Percentiles rank a stretch among this genome's conserved stretches.
Conservation (phyloP, 2,797 vertebrate species). For the Ataeniobius toweri region DNA sequence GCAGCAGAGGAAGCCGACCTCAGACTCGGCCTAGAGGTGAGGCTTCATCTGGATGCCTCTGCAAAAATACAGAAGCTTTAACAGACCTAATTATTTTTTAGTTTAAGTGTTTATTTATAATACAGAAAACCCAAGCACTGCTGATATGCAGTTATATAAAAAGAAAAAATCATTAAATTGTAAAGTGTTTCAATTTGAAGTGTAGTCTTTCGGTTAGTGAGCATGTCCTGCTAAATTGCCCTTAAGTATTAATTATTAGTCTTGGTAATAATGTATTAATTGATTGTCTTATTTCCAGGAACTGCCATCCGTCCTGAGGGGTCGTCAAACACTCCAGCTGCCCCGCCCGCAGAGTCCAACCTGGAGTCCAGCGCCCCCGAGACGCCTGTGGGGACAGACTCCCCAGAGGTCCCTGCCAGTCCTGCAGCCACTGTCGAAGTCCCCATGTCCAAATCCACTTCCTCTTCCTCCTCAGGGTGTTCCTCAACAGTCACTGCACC, state of each 20-base stretch:
- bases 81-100: background rate
- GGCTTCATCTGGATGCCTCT: background rate
- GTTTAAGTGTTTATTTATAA: background rate
- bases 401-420: constrained; percentile 45
- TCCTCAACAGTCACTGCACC: constrained; percentile 81
- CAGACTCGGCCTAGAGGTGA: constrained; percentile 89
- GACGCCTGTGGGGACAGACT: constrained; percentile 79
- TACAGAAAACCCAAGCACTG: background rate
- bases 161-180: background rate
- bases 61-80: background rate
- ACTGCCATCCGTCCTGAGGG: constrained; percentile 82
- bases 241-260: background rate
- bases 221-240: background rate
- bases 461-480: constrained; percentile 79
- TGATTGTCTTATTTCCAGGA: constrained; percentile 70
- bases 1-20: constrained; percentile 87
- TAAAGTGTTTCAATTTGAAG: background rate
- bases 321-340: constrained; percentile 62
- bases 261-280: background rate
- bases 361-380: constrained; percentile 65
- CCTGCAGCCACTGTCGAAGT: constrained; percentile 34
- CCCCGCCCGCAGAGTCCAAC: constrained; percentile 67
- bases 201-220: background rate
- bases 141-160: background rate
- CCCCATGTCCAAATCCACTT: constrained; percentile 61